Evolutionary conservation across 2,888 invertebrate species (phyloP).

Genomic region (Erebia palarica): DNA sequence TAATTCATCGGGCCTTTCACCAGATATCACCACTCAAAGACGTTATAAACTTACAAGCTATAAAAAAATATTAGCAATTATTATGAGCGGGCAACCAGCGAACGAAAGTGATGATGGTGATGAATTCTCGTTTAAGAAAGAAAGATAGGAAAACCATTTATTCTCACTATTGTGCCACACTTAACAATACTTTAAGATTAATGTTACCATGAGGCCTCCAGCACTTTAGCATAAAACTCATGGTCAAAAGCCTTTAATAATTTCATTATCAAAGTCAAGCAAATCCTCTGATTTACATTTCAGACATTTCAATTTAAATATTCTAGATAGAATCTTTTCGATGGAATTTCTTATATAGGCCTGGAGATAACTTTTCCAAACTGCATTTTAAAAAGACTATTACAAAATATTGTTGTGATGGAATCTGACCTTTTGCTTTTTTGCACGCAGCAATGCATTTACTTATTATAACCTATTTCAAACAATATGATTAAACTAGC

Average conservation of each 20-base stretch:
- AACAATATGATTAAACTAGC: background rate
- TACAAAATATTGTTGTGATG: background rate
- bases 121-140: no score
- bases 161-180: no score
- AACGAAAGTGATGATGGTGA: no score
- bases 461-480: background rate
- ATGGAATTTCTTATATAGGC: background rate
- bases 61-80: no score
- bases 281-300: background rate
- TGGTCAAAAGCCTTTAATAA: background rate
- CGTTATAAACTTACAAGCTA: no score
- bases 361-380: background rate
- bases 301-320: background rate
- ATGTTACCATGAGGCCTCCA: no score
- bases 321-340: background rate
- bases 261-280: background rate
- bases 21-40: no score
- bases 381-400: background rate
- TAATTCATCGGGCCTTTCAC: no score
- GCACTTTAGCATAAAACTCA: no score
- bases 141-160: no score
- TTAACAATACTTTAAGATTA: no score
- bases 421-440: background rate
- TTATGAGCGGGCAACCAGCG: no score
- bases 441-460: slow-evolving; percentile 12